Percentiles rank a stretch among this genome's conserved stretches.
Conservation (phyloP, 2,797 vertebrate species). For the Rhinichthys osculus region DNA sequence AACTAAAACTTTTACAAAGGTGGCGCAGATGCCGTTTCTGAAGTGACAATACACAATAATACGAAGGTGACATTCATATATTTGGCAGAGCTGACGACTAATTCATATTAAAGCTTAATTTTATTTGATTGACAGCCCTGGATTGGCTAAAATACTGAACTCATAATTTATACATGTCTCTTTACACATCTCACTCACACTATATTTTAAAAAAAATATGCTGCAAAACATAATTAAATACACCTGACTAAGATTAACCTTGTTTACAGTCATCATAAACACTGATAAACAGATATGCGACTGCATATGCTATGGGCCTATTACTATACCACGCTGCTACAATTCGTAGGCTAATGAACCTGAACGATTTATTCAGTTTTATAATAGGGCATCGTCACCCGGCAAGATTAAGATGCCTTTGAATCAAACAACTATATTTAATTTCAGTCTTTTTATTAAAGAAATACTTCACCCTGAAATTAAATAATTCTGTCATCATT, state of each 20-base stretch:
- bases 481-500: conserved; percentile 1
- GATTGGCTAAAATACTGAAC: too few relatives aligned
- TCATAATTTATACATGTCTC: not conserved
- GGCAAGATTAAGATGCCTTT: not conserved
- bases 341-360: not conserved
- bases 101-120: too few relatives aligned
- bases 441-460: conserved; percentile 8
- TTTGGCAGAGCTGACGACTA: not conserved
- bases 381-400: not conserved
- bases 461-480: not conserved
- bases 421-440: not conserved
- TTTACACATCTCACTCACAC: not conserved
- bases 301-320: not conserved
- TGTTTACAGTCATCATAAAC: not conserved
- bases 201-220: too few relatives aligned
- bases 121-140: too few relatives aligned
- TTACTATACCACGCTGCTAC: not conserved
- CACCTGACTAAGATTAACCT: not conserved
- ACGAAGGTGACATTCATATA: not conserved
- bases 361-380: not conserved
- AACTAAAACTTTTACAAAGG: too few relatives aligned
- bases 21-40: too few relatives aligned
- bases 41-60: not conserved
- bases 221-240: too few relatives aligned
- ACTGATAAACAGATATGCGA: not conserved